Evolutionary conservation across 2,113 vertebrate genomes (phyloP), one percentile per base, ranked within the genome.

Genomic region (Procavia capensis): DNA sequence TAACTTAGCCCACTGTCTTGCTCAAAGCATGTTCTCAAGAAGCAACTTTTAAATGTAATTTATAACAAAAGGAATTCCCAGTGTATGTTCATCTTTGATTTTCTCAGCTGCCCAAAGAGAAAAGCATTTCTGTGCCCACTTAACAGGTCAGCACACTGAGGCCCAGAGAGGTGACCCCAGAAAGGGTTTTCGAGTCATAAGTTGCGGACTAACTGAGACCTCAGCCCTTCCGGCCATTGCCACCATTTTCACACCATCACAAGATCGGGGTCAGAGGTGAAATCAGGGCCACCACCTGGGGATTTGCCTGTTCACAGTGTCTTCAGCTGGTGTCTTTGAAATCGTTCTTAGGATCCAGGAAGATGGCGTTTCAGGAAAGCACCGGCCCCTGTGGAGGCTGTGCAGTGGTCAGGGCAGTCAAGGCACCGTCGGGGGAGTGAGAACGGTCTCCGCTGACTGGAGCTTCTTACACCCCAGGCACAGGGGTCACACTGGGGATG

Each of bases 321-420:
- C 97, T 97, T 97, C 91, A 97, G n/a, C 78, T 95, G 96, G 45
- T 92, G 90, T 70, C 66, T 81, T 91, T 96, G 93, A 96, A 86
- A 95, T 97, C 92, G 75, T 90, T 93, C 94, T 92, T 54, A 22
- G 93, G 90, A 96, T 68, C 66, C 91, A 89, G 41, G 43, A 64
- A 47, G n/a, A 47, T 75, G 24, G 87, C 81, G 90, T 89, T 88
- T 17, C 70, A 91, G 39, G 29, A 68, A 75, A 50, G 31, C 57
- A 74, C n/a, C 75, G 59, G 41, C 45, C n/a, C n/a, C n/a, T n/a
- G n/a, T n/a, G n/a, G n/a, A n/a, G n/a, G n/a, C n/a, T n/a, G n/a
- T n/a, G n/a, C n/a, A n/a, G n/a, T n/a, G n/a, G n/a, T n/a, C n/a
- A n/a, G n/a, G n/a, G n/a, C n/a, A n/a, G n/a, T n/a, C n/a, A n/a